These are phyloP conservation scores for Squalus acanthias DNA, from an alignment of 2,797 vertebrate species.

Conservation along the genomic window DNA sequence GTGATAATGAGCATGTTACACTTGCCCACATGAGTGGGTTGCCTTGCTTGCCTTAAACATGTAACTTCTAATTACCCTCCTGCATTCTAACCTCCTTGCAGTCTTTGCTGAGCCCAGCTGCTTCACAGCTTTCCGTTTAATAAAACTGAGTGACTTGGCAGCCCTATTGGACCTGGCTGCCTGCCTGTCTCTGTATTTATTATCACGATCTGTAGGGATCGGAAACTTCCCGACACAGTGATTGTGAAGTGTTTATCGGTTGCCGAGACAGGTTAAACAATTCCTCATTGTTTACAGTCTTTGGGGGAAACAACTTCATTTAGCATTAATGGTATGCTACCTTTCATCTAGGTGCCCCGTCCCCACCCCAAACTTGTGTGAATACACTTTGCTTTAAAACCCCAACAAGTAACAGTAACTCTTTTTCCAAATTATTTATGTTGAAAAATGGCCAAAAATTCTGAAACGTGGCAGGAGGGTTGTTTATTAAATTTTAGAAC, in stretches of 20 bases:
- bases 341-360: neutral
- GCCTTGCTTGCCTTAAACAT: neutral
- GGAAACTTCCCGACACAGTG: neutral
- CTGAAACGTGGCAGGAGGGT: neutral
- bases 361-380: neutral
- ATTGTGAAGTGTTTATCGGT: neutral
- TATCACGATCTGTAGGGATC: neutral
- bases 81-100: neutral
- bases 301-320: neutral
- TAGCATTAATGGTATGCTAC: neutral
- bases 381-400: neutral
- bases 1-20: neutral
- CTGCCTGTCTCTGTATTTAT: neutral
- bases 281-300: neutral
- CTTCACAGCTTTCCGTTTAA: neutral
- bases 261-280: neutral
- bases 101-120: neutral
- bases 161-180: neutral
- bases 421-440: neutral
- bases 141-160: neutral
- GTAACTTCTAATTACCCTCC: neutral
- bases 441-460: neutral
- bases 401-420: neutral
- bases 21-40: neutral
- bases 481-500: neutral